Conservation (phyloP, 2,797 vertebrate species). For the Taeniopygia guttata region DNA sequence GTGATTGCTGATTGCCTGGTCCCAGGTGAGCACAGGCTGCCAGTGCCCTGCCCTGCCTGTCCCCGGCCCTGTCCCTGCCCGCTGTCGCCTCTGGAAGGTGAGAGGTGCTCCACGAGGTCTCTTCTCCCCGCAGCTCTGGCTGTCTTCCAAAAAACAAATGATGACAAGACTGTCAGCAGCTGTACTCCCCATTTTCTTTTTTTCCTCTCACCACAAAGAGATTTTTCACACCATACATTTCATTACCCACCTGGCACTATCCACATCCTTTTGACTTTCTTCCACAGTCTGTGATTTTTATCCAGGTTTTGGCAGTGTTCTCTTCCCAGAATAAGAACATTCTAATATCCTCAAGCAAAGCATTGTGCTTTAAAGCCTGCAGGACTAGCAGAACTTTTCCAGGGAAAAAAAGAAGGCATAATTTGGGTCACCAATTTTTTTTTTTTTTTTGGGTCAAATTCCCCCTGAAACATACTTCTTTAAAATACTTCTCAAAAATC, state of each 20-base stretch:
- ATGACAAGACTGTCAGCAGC: background rate
- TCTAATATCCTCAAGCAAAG: conserved; percentile 17
- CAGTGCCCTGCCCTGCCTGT: background rate
- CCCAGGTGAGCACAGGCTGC: background rate
- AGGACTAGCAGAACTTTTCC: background rate
- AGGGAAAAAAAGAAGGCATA: background rate
- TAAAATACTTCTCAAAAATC: background rate
- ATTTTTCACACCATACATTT: conserved; percentile 25
- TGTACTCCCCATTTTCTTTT: background rate
- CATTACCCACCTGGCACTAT: conserved; percentile 4
- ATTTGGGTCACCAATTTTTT: background rate
- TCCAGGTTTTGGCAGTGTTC: background rate
- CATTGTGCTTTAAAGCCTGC: background rate
- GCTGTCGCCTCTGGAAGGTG: background rate
- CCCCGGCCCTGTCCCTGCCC: accelerated
- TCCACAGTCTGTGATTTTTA: background rate
- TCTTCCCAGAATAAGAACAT: background rate
- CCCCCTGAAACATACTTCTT: background rate
- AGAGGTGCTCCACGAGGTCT: accelerated
- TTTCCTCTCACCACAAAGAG: background rate
- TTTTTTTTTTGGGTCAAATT: background rate
- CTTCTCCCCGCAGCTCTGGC: background rate
- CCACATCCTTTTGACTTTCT: conserved; percentile 10
- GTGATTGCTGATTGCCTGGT: accelerated
- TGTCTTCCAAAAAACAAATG: background rate